Percentiles rank a stretch among this genome's conserved stretches.
phyloP scores from a whole-genome alignment of 2,888 invertebrate species.

The Agrilus cyanescens region DNA sequence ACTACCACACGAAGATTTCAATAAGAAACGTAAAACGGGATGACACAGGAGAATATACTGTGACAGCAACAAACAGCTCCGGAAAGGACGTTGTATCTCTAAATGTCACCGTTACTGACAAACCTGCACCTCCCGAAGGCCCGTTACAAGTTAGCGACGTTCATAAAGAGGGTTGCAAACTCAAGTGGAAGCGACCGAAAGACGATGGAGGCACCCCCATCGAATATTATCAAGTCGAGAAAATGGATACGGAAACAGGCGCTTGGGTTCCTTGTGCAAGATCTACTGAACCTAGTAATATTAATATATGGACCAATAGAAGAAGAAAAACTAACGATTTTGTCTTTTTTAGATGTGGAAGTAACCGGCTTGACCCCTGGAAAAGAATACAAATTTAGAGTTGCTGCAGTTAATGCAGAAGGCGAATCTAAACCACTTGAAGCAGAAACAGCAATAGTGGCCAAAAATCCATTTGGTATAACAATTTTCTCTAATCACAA shows the following conservation, averaged over 20 bases:
- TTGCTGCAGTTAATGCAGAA: conserved; percentile 89
- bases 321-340: conserved; percentile 7
- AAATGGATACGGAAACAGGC: conserved; percentile 81
- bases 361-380: conserved; percentile 78
- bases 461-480: conserved; percentile 91
- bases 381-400: conserved; percentile 92
- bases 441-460: conserved; percentile 74
- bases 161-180: conserved; percentile 84
- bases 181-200: conserved; percentile 91
- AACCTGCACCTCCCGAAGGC: conserved; percentile 79
- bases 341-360: conserved; percentile 47
- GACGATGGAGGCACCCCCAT: conserved; percentile 93
- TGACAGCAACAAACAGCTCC: conserved; percentile 76
- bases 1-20: conserved; percentile 78
- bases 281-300: conserved; percentile 63
- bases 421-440: conserved; percentile 92
- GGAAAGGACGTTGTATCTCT: conserved; percentile 77
- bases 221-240: conserved; percentile 93
- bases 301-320: not conserved
- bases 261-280: conserved; percentile 82
- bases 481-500: not conserved
- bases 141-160: conserved; percentile 82
- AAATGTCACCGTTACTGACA: conserved; percentile 75
- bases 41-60: conserved; percentile 79
- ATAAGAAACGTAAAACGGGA: conserved; percentile 69